These are phyloP conservation scores for Corythaeola cristata DNA, from an alignment of 2,113 vertebrate genomes.

Conservation along the genomic window DNA sequence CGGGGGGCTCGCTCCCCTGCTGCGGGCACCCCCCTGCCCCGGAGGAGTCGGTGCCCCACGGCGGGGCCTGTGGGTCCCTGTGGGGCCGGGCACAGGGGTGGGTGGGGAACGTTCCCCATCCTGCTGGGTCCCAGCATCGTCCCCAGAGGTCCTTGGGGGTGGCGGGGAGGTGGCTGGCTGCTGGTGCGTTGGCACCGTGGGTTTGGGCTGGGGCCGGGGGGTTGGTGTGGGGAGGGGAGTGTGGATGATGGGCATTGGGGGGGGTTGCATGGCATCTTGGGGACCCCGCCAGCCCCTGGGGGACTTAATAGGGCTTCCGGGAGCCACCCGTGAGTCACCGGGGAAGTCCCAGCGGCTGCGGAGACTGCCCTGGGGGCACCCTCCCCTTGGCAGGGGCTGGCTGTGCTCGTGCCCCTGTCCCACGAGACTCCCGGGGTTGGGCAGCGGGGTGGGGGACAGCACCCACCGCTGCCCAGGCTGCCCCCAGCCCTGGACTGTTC, in stretches of 20 bases:
- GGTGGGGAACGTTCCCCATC: neutral
- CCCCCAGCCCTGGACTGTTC: neutral
- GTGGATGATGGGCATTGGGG: neutral
- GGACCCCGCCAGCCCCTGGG: neutral
- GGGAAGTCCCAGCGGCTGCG: neutral
- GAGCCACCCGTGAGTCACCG: neutral
- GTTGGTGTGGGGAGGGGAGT: neutral
- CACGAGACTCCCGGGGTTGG: accelerated
- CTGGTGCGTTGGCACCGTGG: neutral
- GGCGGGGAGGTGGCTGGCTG: neutral
- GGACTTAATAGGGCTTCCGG: neutral
- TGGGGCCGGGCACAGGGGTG: neutral
- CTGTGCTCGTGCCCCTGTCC: neutral
- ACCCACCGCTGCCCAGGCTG: neutral
- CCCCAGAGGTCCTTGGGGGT: too few species aligned
- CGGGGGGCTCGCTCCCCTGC: accelerated
- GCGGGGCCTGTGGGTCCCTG: neutral
- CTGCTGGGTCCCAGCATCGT: neutral
- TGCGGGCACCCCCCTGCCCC: neutral
- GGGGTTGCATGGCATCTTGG: neutral
- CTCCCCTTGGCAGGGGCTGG: neutral
- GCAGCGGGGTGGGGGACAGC: neutral
- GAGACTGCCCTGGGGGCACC: neutral
- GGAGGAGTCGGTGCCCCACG: neutral
- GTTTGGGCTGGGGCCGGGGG: neutral